Evolutionary conservation across 2,888 invertebrate species (phyloP).

Genomic region (Rotaria macrura): DNA sequence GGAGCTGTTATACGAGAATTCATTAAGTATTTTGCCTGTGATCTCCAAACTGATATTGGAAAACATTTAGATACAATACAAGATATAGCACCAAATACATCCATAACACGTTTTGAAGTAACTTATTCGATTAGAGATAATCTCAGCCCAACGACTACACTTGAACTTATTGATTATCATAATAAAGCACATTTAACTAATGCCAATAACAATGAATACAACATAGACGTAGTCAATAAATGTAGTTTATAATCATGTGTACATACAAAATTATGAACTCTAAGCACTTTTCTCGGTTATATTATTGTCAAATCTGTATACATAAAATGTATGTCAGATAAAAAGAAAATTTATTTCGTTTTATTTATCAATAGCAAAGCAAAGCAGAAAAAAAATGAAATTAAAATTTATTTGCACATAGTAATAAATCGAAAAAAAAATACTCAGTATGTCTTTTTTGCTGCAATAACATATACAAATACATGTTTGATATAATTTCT

Average conservation of each 20-base stretch:
- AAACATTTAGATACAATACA: neutral
- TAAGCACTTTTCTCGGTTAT: neutral
- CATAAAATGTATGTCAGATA: neutral
- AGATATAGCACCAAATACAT: conserved; percentile 18
- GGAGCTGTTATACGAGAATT: conserved; percentile 14
- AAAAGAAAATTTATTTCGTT: neutral
- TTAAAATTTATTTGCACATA: too few relatives aligned
- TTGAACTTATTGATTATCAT: conserved; percentile 2
- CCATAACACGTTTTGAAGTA: neutral
- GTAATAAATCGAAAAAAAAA: too few relatives aligned
- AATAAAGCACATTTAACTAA: neutral
- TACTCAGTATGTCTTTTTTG: too few relatives aligned
- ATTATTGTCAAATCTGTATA: neutral
- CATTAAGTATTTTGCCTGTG: neutral
- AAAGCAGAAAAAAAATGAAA: too few relatives aligned
- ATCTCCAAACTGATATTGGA: neutral
- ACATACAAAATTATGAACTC: neutral
- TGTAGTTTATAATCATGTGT: neutral
- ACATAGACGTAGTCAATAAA: neutral
- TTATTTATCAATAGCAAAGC: neutral
- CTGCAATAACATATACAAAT: too few relatives aligned
- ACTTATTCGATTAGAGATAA: neutral
- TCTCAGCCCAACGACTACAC: neutral
- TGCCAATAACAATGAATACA: neutral
- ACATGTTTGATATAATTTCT: too few relatives aligned